phyloP scores from a whole-genome alignment of 2,888 invertebrate species.

The Lasioglossum zephyrum region DNA sequence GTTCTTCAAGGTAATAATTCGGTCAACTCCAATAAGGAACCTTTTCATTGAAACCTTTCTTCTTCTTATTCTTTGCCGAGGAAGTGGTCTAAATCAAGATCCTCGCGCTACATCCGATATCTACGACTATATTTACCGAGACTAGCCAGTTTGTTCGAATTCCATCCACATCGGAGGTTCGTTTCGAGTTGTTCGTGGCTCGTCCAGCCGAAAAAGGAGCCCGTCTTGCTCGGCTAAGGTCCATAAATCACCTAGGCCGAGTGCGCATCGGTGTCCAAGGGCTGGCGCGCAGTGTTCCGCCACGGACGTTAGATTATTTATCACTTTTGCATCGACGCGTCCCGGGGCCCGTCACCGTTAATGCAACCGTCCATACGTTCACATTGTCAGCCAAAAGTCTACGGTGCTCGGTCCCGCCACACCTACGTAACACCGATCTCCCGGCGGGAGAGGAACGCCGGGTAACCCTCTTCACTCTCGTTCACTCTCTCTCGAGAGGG shows the following conservation, averaged over 20 bases:
- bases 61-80: neutral
- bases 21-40: neutral
- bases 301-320: constrained; percentile 55
- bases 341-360: constrained; percentile 57
- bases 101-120: neutral
- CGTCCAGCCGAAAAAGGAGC: constrained; percentile 35
- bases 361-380: constrained; percentile 57
- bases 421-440: constrained; percentile 57
- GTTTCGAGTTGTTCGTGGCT: constrained; percentile 26
- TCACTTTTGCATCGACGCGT: constrained; percentile 47
- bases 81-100: neutral
- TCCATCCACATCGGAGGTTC: constrained; percentile 32
- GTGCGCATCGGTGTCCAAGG: constrained; percentile 43
- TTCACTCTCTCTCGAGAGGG: constrained; percentile 54
- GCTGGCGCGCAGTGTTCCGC: constrained; percentile 29
- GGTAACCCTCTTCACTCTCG: constrained; percentile 65
- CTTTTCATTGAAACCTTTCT: neutral
- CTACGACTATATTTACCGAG: constrained; percentile 1
- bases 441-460: constrained; percentile 65
- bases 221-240: constrained; percentile 13
- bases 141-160: constrained; percentile 3
- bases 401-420: constrained; percentile 9
- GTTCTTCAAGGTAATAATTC: neutral
- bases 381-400: constrained; percentile 50
- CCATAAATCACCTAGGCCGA: constrained; percentile 50